Evolutionary conservation across 2,797 vertebrate species (phyloP).

Genomic region (Fratercula arctica): DNA sequence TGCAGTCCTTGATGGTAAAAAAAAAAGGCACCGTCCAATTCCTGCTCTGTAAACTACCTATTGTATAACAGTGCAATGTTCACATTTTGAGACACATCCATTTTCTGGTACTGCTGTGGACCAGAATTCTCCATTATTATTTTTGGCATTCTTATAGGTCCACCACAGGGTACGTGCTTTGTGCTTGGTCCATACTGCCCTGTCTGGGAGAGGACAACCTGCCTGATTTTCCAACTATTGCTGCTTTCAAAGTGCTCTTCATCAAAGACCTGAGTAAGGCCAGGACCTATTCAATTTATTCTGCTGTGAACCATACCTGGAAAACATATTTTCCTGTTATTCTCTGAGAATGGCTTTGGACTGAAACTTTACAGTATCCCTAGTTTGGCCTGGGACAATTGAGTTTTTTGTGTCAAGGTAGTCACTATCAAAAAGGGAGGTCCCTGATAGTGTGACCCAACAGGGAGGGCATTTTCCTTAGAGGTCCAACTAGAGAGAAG

Average conservation of each 20-base stretch:
- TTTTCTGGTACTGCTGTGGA: background rate
- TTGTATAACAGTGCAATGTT: background rate
- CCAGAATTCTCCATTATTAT: background rate
- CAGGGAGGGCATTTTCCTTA: background rate
- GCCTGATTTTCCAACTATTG: background rate
- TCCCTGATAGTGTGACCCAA: background rate
- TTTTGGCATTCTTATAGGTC: background rate
- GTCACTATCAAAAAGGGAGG: background rate
- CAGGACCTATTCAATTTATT: background rate
- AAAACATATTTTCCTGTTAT: background rate
- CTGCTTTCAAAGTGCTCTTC: background rate
- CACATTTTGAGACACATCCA: background rate
- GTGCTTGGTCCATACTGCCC: background rate
- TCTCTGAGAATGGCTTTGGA: background rate
- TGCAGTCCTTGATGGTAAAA: background rate
- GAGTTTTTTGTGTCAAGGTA: background rate
- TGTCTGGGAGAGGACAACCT: background rate
- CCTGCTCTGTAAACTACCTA: background rate
- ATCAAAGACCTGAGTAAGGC: background rate
- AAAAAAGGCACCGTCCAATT: background rate
- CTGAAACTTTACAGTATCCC: background rate
- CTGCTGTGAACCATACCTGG: background rate
- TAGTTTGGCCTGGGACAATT: background rate
- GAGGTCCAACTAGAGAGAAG: background rate
- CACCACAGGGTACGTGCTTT: background rate